These are phyloP conservation scores for Chiloscyllium plagiosum DNA, from an alignment of 2,113 vertebrate species.

Conservation along the genomic window DNA sequence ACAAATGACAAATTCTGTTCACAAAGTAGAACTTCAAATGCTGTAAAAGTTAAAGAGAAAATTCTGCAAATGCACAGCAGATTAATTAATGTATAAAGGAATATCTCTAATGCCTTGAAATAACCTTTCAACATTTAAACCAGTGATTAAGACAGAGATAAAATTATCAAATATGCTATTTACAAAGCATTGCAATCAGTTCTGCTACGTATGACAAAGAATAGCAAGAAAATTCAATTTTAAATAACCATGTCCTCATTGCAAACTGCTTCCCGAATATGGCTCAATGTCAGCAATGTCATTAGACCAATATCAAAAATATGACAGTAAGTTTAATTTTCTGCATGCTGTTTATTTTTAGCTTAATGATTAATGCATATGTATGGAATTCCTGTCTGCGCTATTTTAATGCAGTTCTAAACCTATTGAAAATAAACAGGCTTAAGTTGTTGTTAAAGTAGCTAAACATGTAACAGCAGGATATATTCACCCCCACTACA, in stretches of 20 bases:
- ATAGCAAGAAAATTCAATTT: slow-evolving; percentile 7
- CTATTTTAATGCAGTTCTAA: slow-evolving; percentile 30
- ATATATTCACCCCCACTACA: not conserved
- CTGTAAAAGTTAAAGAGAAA: not conserved
- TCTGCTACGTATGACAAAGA: not conserved
- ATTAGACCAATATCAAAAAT: slow-evolving; percentile 23
- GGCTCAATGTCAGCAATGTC: slow-evolving; percentile 17
- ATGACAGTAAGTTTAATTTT: not conserved
- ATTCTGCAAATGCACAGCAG: not conserved
- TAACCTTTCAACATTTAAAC: not conserved
- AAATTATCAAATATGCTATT: not conserved
- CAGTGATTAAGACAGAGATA: not conserved
- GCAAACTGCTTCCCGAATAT: not conserved
- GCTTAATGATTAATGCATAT: slow-evolving; percentile 20
- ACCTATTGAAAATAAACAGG: slow-evolving; percentile 31
- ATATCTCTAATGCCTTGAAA: too few relatives aligned
- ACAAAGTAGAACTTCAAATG: not conserved
- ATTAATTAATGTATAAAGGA: not conserved
- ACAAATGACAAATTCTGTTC: not conserved
- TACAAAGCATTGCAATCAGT: not conserved
- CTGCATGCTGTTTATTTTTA: slow-evolving; percentile 27
- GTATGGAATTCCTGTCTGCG: slow-evolving; percentile 9
- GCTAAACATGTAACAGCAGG: slow-evolving; percentile 2
- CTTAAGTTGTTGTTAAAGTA: slow-evolving; percentile 26
- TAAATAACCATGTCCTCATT: slow-evolving; percentile 23